Conservation (phyloP, 2,888 invertebrate genomes). For the Polyploca ridens region DNA sequence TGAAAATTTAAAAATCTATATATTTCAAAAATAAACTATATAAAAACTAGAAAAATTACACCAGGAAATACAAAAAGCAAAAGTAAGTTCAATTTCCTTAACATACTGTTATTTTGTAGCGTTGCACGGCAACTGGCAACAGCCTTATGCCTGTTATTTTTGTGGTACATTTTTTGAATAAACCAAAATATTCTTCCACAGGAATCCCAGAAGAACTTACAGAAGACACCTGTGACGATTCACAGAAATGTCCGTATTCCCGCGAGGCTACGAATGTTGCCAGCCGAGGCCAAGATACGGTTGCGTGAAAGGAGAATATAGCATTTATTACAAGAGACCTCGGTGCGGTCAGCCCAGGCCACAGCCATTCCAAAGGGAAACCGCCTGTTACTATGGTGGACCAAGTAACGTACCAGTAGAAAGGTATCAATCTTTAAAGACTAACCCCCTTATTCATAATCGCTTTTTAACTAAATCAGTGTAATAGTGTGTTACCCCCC, state of each 20-base stretch:
- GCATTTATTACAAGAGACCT: conserved; percentile 72
- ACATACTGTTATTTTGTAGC: not conserved
- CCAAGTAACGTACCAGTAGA: conserved; percentile 67
- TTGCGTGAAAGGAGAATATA: conserved; percentile 64
- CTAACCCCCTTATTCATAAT: too few species aligned
- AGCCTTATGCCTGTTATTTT: too few species aligned
- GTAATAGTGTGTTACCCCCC: too few species aligned
- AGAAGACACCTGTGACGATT: conserved; percentile 34
- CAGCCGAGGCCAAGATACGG: conserved; percentile 65
- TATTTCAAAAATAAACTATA: conserved; percentile 7
- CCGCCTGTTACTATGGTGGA: conserved; percentile 49
- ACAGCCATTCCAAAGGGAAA: conserved; percentile 69
- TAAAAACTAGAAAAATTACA: conserved; percentile 17
- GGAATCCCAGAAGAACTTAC: not conserved
- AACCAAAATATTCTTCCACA: not conserved
- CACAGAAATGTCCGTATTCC: conserved; percentile 66
- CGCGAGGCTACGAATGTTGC: conserved; percentile 64
- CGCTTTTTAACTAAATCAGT: too few species aligned
- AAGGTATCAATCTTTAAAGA: conserved; percentile 41
- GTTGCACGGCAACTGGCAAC: too few species aligned
- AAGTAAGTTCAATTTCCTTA: not conserved
- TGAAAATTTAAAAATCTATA: conserved; percentile 2
- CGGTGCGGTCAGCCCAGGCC: conserved; percentile 73
- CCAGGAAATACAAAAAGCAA: conserved; percentile 13
- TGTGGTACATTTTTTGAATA: not conserved